Base-by-base conservation (phyloP, 2,797 vertebrate genomes). In the Sphenopsis melanotis region DNA sequence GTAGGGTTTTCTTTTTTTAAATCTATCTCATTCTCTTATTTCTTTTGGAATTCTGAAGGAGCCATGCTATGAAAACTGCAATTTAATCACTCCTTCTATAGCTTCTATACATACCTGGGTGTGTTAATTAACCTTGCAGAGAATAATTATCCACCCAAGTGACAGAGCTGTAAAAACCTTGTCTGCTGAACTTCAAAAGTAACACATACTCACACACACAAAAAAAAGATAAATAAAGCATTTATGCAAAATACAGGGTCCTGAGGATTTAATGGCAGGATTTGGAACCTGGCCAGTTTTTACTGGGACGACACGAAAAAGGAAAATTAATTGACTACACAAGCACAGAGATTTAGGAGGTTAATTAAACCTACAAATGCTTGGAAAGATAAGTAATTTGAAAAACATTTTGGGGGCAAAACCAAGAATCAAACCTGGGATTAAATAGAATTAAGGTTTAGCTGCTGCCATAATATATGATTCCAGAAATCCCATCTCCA, bases 281-380 rank as follows among this genome's bases (percentile, higher is more conserved):
- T 57, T 89, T 93, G 95, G 92, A 96, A 50, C 34, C 16, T 44
- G 72, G 47, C 79, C 94, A 94, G 50, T 26, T 93, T 86, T 87
- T 11, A 78, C 52, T 71, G 71, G 34, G 78, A 90, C 0, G 3
- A 78, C 60, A 57, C 36, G 44, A 80, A 91, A 93, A 91, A 49
- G 29, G 69, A 87, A 57, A 95, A 93, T 86, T 76, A 93, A 83
- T 56, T 85, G 88, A 85, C 91, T 91, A 77, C 30, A 89, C 65
- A 57, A 93, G 41, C 53, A 81, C 19, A 42, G 26, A 94, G 64
- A 94, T 94, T 88, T 94, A 77, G 77, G 56, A 90, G 46, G 84
- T 90, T 96, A 96, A 95, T 97, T 97, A 96, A 92, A 90, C 80
- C 85, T 64, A 91, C 32, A 91, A 91, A 93, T 69, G 71, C 47